Evolutionary conservation across 2,113 vertebrate genomes (phyloP).

Genomic region (Phycodurus eques): DNA sequence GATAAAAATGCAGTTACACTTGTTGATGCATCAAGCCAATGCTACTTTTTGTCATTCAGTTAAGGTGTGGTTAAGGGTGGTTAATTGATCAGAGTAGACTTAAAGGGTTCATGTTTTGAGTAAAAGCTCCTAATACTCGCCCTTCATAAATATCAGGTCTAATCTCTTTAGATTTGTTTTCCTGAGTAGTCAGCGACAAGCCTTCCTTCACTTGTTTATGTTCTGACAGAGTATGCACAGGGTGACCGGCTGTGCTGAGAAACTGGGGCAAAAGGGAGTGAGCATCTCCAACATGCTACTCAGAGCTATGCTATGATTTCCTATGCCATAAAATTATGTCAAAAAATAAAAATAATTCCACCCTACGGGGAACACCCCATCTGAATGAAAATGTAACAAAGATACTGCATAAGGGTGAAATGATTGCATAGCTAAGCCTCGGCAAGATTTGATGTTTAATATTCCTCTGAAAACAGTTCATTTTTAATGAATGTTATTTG

Average conservation of each 20-base stretch:
- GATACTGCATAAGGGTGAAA: neutral
- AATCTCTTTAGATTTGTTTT: neutral
- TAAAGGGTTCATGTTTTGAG: neutral
- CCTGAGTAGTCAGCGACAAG: neutral
- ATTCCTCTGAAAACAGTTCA: neutral
- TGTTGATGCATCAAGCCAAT: neutral
- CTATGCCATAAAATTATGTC: neutral
- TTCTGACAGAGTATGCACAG: neutral
- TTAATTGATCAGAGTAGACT: neutral
- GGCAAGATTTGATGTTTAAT: neutral
- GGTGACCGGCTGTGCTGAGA: neutral
- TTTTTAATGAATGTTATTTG: slow-evolving; percentile 4
- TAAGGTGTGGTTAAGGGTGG: neutral
- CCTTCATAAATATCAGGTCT: neutral
- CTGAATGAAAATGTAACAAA: neutral
- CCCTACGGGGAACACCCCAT: neutral
- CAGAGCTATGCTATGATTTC: neutral
- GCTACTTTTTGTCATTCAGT: neutral
- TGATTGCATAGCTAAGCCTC: neutral
- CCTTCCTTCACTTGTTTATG: neutral
- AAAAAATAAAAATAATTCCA: neutral
- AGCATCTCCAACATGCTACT: neutral
- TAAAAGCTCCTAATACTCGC: neutral
- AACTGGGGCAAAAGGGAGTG: neutral
- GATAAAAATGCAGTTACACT: neutral